phyloP scores from a whole-genome alignment of 2,888 invertebrate species.

The Pachycephus smyrnensis region DNA sequence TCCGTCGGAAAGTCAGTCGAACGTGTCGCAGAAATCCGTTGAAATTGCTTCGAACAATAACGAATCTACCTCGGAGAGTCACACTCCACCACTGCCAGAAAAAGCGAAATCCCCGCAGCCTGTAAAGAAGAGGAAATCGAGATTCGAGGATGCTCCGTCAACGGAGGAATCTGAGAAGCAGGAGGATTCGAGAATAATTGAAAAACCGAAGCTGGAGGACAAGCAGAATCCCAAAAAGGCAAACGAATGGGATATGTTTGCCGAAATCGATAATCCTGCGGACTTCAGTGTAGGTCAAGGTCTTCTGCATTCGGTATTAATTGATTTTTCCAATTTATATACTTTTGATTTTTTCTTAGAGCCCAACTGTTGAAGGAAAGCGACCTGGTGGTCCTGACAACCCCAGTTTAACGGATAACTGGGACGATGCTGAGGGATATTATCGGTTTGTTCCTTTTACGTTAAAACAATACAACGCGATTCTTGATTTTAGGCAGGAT shows the following conservation, averaged over 20 bases:
- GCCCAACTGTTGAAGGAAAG: conserved; percentile 74
- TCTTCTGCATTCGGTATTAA: not conserved
- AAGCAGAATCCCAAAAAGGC: conserved; percentile 67
- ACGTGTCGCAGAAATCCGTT: conserved; percentile 49
- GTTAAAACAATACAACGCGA: not conserved
- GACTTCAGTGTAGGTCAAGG: conserved; percentile 75
- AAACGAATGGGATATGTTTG: conserved; percentile 92
- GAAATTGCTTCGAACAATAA: conserved; percentile 58
- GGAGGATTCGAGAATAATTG: conserved; percentile 46
- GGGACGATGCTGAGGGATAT: conserved; percentile 99
- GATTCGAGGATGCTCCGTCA: conserved; percentile 44
- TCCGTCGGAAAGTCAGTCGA: conserved; percentile 37
- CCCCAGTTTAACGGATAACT: conserved; percentile 96
- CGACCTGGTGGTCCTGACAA: conserved; percentile 77
- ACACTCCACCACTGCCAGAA: conserved; percentile 60
- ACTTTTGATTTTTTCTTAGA: conserved; percentile 68
- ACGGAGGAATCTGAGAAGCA: conserved; percentile 34
- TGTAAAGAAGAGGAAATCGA: conserved; percentile 51
- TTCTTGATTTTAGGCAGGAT: not conserved
- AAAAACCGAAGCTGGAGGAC: conserved; percentile 51
- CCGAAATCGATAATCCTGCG: conserved; percentile 89
- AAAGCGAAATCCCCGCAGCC: conserved; percentile 51
- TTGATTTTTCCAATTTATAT: not conserved
- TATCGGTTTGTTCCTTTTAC: conserved; percentile 75
- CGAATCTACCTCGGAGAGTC: conserved; percentile 59